Evolutionary conservation across 2,888 invertebrate genomes (phyloP).

Genomic region (Eledone cirrhosa): DNA sequence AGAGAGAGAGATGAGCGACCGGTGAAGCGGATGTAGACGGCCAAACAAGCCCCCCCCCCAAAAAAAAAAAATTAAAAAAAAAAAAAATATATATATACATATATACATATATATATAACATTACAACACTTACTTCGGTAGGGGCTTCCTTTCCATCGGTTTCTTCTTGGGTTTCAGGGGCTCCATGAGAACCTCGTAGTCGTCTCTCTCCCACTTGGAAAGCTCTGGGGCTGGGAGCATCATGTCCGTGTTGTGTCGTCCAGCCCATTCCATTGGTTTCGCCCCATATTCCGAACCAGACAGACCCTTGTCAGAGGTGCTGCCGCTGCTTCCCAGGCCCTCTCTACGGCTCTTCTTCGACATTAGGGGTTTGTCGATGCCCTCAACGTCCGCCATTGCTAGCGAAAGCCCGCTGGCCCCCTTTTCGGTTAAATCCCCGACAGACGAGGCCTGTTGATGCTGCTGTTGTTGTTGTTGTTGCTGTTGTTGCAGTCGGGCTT

Average conservation of each 20-base stretch:
- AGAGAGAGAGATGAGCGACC: too few species aligned
- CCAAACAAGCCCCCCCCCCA: too few species aligned
- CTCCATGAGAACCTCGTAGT: conserved; percentile 58
- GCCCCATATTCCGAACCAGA: conserved; percentile 29
- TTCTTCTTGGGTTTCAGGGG: conserved; percentile 63
- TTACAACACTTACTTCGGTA: conserved; percentile 75
- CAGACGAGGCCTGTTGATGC: too few species aligned
- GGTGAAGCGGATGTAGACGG: too few species aligned
- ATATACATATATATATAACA: too few species aligned
- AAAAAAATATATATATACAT: too few species aligned
- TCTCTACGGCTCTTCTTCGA: conserved; percentile 18
- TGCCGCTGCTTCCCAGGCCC: background rate
- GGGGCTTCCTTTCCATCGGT: conserved; percentile 71
- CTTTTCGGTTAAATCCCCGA: background rate
- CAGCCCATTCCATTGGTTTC: background rate
- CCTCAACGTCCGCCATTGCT: background rate
- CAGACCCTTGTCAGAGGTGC: too few species aligned
- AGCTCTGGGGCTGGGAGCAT: conserved; percentile 73
- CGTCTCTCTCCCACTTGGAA: conserved; percentile 89
- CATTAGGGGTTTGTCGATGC: background rate
- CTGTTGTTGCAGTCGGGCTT: background rate
- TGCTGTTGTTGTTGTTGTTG: too few species aligned
- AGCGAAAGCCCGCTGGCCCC: background rate
- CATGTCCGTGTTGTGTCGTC: conserved; percentile 42
- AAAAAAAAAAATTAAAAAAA: too few species aligned